Base-by-base conservation (phyloP, 2,797 vertebrate species). In the Lagorchestes hirsutus region DNA sequence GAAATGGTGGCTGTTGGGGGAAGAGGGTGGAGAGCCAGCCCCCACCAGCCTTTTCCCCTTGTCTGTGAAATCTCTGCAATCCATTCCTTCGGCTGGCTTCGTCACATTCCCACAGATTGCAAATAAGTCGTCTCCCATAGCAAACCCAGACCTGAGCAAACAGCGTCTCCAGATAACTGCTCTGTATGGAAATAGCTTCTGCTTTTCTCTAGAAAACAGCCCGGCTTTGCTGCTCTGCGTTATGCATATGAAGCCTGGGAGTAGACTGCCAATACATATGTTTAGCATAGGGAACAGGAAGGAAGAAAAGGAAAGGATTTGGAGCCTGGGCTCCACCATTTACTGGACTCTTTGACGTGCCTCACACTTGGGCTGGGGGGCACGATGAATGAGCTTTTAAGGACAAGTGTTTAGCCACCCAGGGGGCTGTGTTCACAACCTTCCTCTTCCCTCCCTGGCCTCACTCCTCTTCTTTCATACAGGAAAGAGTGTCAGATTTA, bases 21-120 rank as follows among this genome's bases (percentile, higher is more conserved):
- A 2, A 5, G 56, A 54, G 46, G 3, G 14, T 0, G 0, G 59
- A 56, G n/a, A 13, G 8, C 16, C 52, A 54, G 59, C 52, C 0
- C 16, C 50, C 9, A 27, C 29, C 34, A 4, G 16, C n/a, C n/a
- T 40, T 55, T n/a, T 55, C 16, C 34, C 67, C 67, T 74, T 8
- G 16, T 24, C n/a, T 46, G 0, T 82, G n/a, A 82, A 46, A 82
- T 40, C 67, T 82, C 67, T 3, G 22, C 40, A 27, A 87, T 87
- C 46, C 74, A 27, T 46, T 10, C 74, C 74, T 24, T 50, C 50
- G 27, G 40, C 40, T 27, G 9, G 74, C 74, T 87, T 18, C 5
- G 0, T 40, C 34, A 74, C 62, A n/a, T 74, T 82, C 27, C 74
- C 74, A 24, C 40, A 50, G 74, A 50, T 50, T 87, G 74, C 74